Evolutionary conservation across 2,797 vertebrate genomes (phyloP), one percentile per base, ranked within the genome.

Genomic region (Diplodus puntazzo): DNA sequence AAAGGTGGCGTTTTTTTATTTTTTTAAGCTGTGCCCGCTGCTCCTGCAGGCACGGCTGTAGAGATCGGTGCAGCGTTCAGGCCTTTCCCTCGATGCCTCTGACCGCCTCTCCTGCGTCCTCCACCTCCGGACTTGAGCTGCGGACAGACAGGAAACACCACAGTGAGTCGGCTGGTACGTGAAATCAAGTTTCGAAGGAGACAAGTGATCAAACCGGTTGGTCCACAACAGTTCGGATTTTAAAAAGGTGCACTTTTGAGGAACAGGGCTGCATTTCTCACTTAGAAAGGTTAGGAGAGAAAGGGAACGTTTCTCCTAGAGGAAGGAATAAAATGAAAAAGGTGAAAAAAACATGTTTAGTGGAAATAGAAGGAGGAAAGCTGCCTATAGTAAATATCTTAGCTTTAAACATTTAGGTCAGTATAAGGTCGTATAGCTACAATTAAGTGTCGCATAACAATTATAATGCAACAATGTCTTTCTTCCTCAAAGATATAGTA

Each of bases 81-180:
- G 23, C 87, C 84, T 80, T 94, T 95, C 77, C 91, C 92, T 91
- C 92, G 80, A 79, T 95, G 94, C 64, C 94, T 87, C 73, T 96
- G 94, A 18, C 95, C 94, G 0, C 95, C 94, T 88, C 95, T 84
- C 57, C 94, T 83, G 18, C 94, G 92, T 8, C 94, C 92, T 9
- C 93, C 91, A 0, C 92, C 85, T 62, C 92, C 93, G 0, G 91
- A 86, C 85, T 93, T 95, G 60, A 93, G 88, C 95, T 95, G 88
- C 17, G n/a, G 57, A 78, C 2, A 69, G 16, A 84, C 23, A 25
- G 10, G 25, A 13, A 39, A 59, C 23, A 55, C 18, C 11, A 8
- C 39, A 20, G 69, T 81, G 43, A 86, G 69, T 2, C 25, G 12
- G 39, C 21, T 17, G 30, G 6, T 45, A 1, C 11, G 1, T 14